Percentiles rank a stretch among this genome's conserved stretches.
Conservation (phyloP, 2,113 vertebrate genomes). For the Anthoscopus minutus region DNA sequence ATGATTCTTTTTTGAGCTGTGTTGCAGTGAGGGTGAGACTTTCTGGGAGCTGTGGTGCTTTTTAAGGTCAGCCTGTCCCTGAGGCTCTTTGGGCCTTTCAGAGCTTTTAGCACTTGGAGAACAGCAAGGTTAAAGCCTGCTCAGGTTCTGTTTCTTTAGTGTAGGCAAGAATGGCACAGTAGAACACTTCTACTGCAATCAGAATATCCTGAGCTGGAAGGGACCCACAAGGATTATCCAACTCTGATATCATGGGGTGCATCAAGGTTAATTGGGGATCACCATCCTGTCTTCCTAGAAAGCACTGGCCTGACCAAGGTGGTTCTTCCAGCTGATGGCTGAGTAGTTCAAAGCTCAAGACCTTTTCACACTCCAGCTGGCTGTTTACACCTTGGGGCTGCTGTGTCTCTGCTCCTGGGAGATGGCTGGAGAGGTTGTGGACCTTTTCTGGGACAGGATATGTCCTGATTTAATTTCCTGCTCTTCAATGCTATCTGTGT, state of each 20-base stretch:
- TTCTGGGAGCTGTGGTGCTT: not conserved
- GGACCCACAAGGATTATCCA: not conserved
- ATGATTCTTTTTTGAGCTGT: not conserved
- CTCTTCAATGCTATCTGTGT: not conserved
- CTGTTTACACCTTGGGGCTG: not conserved
- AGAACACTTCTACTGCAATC: not conserved
- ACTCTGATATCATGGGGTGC: not conserved
- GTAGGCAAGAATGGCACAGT: not conserved
- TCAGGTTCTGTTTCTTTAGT: not conserved
- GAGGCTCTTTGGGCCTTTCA: not conserved
- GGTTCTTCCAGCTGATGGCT: not conserved
- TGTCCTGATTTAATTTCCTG: constrained; percentile 18
- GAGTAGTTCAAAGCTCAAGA: constrained; percentile 2
- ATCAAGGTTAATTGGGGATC: not conserved
- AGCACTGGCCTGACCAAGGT: not conserved
- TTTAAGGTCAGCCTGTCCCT: not conserved
- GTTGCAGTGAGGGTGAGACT: not conserved
- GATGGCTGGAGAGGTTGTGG: not conserved
- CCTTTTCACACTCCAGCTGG: constrained; percentile 8
- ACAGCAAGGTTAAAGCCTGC: not conserved
- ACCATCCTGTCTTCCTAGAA: constrained; percentile 25
- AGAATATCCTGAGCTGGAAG: not conserved
- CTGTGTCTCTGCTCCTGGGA: not conserved
- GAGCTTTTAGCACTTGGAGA: not conserved
- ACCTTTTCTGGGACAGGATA: not conserved